Evolutionary conservation across 2,113 vertebrate genomes (phyloP), one percentile per base, ranked within the genome.

Genomic region (Gadus chalcogrammus): DNA sequence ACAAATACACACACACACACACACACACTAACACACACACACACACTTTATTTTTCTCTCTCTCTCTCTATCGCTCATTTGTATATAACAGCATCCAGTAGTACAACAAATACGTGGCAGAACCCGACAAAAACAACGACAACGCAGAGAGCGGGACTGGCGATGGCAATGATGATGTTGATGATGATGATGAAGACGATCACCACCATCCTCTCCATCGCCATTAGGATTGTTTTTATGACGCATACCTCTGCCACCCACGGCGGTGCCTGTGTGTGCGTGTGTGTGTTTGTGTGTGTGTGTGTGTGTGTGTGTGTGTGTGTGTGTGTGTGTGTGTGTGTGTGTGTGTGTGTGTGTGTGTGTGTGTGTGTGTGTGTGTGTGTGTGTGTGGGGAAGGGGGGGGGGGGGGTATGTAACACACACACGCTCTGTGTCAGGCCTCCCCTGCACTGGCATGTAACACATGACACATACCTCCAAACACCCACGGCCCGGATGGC

Each of bases 221-320:
- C 6, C 64, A 42, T 17, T 11, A 20, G 9, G 22, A 31, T 86
- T 88, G 88, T 91, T 88, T 90, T 86, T 88, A 89, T 91, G 89
- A 91, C 89, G 87, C 87, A 90, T 86, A 86, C 77, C 83, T 84
- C 83, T 82, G 82, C 87, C 88, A 83, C 89, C 89, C 88, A 91
- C 89, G 82, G 85, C 58, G 73, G 86, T 79, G 87, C 85, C 85
- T 83, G 87, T 81, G 85, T 82, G 87, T 77, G 83, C 5, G 31
- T 35, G 31, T 35, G 3, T 35, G 31, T 35, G 28, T 31, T 1
- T 31, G 28, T 31, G 5, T 31, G 20, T 20, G 20, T 20, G 20
- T 20, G 20, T 20, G 20, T 20, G 20, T 20, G 20, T 20, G 20
- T 20, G 20, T 20, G 20, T 20, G 20, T 20, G 20, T 20, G 20